A percentile compares a stretch with the other conserved stretches of the same genome.
Evolutionary conservation across 2,888 invertebrate genomes (phyloP).

Genomic region (Autographa gamma): DNA sequence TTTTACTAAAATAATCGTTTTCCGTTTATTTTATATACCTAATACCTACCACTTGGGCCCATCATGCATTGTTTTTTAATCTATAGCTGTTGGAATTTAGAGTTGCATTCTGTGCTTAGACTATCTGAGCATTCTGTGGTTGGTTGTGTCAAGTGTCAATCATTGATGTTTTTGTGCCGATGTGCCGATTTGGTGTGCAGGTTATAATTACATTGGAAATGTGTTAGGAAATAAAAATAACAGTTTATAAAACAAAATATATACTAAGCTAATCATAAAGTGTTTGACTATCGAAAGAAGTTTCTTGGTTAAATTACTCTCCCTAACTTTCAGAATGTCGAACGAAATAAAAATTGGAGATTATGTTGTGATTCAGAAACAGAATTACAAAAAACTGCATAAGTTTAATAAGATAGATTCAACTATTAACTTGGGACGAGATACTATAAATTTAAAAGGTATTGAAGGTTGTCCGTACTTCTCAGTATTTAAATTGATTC

Average conservation of each 20-base stretch:
- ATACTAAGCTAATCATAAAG: background rate
- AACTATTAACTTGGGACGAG: slow-evolving; percentile 91
- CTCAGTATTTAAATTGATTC: slow-evolving; percentile 93
- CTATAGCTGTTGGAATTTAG: too few species aligned
- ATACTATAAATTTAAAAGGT: slow-evolving; percentile 91
- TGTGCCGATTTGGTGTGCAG: background rate
- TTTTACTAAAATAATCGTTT: too few species aligned
- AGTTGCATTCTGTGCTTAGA: too few species aligned
- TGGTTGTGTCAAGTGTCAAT: background rate
- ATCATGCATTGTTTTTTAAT: too few species aligned
- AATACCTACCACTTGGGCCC: too few species aligned
- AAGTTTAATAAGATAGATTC: slow-evolving; percentile 91
- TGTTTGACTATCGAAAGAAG: background rate
- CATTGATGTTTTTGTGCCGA: background rate
- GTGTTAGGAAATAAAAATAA: background rate
- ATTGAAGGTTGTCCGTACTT: slow-evolving; percentile 92
- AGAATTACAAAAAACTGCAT: slow-evolving; percentile 93
- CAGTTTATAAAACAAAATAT: background rate
- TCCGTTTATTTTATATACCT: too few species aligned
- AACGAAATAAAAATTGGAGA: slow-evolving; percentile 89
- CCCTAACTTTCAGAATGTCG: slow-evolving; percentile 25
- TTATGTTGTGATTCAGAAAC: slow-evolving; percentile 93
- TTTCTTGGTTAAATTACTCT: background rate
- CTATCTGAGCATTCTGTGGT: too few species aligned
- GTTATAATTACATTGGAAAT: background rate